A percentile compares a stretch with the other conserved stretches of the same genome.
Conservation (phyloP, 2,888 invertebrate species). For the Tridacna gigas region DNA sequence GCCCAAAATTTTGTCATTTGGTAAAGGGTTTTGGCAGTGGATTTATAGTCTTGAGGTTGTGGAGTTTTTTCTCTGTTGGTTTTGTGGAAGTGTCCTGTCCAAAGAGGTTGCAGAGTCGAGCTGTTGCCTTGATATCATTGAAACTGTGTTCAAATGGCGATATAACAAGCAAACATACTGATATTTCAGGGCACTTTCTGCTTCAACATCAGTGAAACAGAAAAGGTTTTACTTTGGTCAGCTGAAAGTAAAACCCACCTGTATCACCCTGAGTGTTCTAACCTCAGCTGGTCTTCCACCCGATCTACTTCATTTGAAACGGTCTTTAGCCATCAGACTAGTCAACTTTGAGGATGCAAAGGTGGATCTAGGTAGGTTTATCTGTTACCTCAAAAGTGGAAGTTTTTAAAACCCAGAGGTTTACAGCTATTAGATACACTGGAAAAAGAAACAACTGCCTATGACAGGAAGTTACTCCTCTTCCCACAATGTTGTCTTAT, state of each 20-base stretch:
- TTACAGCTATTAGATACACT: not conserved
- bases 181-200: conserved; percentile 88
- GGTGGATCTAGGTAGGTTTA: conserved; percentile 89
- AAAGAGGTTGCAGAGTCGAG: too few relatives aligned
- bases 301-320: conserved; percentile 92
- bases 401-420: not conserved
- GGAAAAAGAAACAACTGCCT: not conserved
- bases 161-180: too few relatives aligned
- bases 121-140: too few relatives aligned
- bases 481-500: not conserved
- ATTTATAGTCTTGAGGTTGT: too few relatives aligned
- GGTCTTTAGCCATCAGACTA: conserved; percentile 93
- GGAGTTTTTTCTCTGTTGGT: too few relatives aligned
- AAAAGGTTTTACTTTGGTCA: conserved; percentile 94
- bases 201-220: conserved; percentile 92
- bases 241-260: conserved; percentile 91
- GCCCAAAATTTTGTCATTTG: too few relatives aligned
- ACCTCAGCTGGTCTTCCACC: conserved; percentile 92
- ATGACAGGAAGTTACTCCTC: not conserved
- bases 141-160: too few relatives aligned
- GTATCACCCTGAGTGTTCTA: conserved; percentile 94
- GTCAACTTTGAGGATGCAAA: conserved; percentile 98
- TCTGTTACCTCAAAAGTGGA: not conserved
- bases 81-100: too few relatives aligned
- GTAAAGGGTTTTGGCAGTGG: too few relatives aligned